A percentile compares a stretch with the other conserved stretches of the same genome.
These are phyloP conservation scores for Sepioteuthis lessoniana DNA, from an alignment of 2,888 invertebrate species.

Conservation along the genomic window DNA sequence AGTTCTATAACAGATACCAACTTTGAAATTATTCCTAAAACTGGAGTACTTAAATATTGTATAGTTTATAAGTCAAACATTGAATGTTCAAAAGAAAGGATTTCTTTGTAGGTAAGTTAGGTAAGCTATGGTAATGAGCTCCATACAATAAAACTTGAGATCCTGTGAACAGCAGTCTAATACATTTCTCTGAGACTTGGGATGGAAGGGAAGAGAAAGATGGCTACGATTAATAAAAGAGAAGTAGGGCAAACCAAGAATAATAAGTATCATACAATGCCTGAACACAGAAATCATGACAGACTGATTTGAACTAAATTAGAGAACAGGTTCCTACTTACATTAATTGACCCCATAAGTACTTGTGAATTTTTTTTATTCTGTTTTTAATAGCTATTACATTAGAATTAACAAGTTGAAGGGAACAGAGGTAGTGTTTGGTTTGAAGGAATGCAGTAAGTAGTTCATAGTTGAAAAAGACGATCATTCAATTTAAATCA, in stretches of 20 bases:
- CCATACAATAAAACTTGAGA: neutral
- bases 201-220: neutral
- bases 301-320: constrained; percentile 4
- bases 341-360: neutral
- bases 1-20: too few relatives aligned
- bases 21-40: too few relatives aligned
- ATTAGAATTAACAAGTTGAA: neutral
- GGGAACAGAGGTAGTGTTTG: neutral
- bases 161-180: neutral
- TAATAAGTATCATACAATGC: neutral
- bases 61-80: too few relatives aligned
- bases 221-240: neutral
- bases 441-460: neutral
- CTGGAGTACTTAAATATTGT: too few relatives aligned
- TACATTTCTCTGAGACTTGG: too few relatives aligned
- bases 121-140: neutral
- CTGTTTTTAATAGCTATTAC: neutral
- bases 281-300: neutral
- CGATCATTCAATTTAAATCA: neutral
- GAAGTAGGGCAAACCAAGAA: neutral
- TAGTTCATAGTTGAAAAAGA: neutral
- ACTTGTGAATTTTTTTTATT: neutral
- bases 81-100: too few relatives aligned
- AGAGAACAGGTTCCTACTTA: constrained; percentile 34
- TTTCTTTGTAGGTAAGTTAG: neutral